Percentiles rank a stretch among this genome's conserved stretches.
Evolutionary conservation across 2,113 vertebrate genomes (phyloP).

Genomic region (Campylomormyrus tamandua): DNA sequence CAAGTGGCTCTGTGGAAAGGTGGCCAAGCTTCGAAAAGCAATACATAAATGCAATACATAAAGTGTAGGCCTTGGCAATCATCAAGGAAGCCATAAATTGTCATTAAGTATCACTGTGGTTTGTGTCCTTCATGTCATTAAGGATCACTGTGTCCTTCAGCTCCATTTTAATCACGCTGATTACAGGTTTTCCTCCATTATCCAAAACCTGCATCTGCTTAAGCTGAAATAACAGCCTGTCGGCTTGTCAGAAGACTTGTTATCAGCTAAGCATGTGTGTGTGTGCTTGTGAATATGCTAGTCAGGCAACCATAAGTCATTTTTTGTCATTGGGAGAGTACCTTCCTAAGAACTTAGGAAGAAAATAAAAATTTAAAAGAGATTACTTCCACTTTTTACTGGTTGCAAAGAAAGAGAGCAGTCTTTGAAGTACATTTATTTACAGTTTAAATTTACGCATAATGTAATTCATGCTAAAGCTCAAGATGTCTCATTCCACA

Average conservation of each 20-base stretch:
- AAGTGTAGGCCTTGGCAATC: background rate
- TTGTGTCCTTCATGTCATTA: constrained; percentile 1
- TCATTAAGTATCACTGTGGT: background rate
- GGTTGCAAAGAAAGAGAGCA: background rate
- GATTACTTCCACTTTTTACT: background rate
- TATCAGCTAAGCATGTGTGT: background rate
- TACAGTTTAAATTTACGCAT: background rate
- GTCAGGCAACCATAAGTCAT: background rate
- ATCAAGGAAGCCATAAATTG: background rate
- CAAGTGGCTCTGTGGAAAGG: background rate
- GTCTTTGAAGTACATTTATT: background rate
- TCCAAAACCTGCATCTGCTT: constrained; percentile 11
- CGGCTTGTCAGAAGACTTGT: background rate
- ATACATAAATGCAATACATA: background rate
- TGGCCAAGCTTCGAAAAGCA: background rate
- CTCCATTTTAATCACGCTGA: background rate
- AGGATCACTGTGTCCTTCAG: background rate
- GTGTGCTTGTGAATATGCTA: background rate
- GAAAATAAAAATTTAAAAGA: background rate
- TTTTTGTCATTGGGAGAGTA: background rate
- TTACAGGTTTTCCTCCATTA: background rate
- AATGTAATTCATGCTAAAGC: background rate
- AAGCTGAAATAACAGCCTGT: constrained; percentile 21
- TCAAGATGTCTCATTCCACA: background rate
- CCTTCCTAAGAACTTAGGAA: background rate